phyloP scores from a whole-genome alignment of 1,140 invertebrate genomes.

The Orchestia grillus region DNA sequence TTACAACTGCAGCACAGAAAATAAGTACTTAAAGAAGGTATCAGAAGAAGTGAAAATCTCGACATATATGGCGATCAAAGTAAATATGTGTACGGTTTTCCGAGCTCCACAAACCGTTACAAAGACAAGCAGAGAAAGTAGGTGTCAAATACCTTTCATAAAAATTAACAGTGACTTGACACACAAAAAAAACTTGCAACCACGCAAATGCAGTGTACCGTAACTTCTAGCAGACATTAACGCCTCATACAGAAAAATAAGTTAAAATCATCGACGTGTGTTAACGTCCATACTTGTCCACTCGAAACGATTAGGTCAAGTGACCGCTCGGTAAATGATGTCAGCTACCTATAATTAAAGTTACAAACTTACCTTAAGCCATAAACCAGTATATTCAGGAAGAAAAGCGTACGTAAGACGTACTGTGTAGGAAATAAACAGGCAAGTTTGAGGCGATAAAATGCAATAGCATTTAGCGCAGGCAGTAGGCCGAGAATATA shows the following conservation, averaged over 20 bases:
- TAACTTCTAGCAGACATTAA: background rate
- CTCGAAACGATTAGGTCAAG: background rate
- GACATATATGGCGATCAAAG: too few relatives aligned
- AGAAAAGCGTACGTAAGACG: background rate
- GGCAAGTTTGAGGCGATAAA: background rate
- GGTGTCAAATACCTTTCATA: background rate
- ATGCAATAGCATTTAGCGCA: background rate
- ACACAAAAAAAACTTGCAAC: background rate
- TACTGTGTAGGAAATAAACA: background rate
- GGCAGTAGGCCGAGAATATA: background rate
- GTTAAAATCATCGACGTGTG: too few relatives aligned
- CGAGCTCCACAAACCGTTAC: background rate
- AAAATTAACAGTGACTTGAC: background rate
- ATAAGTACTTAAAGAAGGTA: too few relatives aligned
- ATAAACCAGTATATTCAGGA: background rate
- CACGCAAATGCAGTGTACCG: background rate
- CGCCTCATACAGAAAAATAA: background rate
- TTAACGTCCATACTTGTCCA: background rate
- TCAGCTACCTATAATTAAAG: background rate
- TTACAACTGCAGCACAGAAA: too few relatives aligned
- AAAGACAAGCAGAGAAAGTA: background rate
- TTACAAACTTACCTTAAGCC: background rate
- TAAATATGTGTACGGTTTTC: background rate
- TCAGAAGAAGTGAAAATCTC: too few relatives aligned
- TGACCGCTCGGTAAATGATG: background rate